Conservation (phyloP, 1,140 invertebrate species). For the Euglossa dilemma region DNA sequence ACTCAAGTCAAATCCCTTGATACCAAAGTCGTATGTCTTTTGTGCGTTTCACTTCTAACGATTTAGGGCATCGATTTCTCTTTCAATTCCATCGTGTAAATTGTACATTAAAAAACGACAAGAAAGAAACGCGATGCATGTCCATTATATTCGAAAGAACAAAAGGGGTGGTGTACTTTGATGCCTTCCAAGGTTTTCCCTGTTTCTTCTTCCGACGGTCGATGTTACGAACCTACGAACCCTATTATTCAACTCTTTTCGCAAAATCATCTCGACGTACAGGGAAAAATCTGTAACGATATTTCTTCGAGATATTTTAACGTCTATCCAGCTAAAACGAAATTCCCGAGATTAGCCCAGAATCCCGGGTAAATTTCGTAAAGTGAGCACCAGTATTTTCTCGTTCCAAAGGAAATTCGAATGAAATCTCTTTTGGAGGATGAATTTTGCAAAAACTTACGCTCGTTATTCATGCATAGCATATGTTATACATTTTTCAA, state of each 20-base stretch:
- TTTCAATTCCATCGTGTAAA: conserved; percentile 45
- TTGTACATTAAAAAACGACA: conserved; percentile 38
- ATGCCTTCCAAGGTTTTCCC: conserved; percentile 2
- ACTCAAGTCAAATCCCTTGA: conserved; percentile 17
- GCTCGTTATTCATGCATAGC: neutral
- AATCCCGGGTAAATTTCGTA: conserved; percentile 17
- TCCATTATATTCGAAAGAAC: conserved; percentile 49
- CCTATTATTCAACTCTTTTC: conserved; percentile 33
- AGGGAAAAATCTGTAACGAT: conserved; percentile 39
- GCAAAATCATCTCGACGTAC: conserved; percentile 10
- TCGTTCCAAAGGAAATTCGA: neutral
- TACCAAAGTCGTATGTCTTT: conserved; percentile 22
- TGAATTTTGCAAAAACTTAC: neutral
- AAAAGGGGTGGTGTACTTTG: conserved; percentile 39
- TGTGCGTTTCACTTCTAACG: conserved; percentile 36
- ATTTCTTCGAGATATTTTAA: conserved; percentile 8
- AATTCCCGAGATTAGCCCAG: conserved; percentile 31
- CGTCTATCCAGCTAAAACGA: neutral
- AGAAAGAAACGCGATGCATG: conserved; percentile 39
- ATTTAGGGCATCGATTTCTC: conserved; percentile 50
- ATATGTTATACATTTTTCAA: no score
- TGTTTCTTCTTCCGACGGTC: conserved; percentile 6
- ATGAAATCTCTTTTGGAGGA: neutral
- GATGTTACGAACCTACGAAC: neutral
- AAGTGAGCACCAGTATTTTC: conserved; percentile 23